Conservation (phyloP, 2,113 vertebrate species). For the Halcyon senegalensis region DNA sequence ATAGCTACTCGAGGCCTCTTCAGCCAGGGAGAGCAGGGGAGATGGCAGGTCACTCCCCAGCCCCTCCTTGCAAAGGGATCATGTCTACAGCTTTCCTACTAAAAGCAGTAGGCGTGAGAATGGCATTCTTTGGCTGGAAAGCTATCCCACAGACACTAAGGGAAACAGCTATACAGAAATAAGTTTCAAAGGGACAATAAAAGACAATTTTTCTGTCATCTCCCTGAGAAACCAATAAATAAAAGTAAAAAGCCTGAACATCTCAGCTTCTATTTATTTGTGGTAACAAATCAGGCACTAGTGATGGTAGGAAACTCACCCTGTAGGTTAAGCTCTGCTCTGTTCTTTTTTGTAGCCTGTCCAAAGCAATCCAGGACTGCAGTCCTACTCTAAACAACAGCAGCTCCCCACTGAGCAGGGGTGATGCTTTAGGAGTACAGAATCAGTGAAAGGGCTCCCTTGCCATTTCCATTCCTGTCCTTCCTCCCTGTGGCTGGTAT, state of each 20-base stretch:
- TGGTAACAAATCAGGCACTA: not conserved
- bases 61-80: not conserved
- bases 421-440: not conserved
- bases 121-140: not conserved
- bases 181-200: not conserved
- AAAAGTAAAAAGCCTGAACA: not conserved
- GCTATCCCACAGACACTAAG: not conserved
- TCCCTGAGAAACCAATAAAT: not conserved
- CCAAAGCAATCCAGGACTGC: slow-evolving; percentile 6
- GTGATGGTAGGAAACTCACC: not conserved
- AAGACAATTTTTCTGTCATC: not conserved
- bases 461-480: not conserved
- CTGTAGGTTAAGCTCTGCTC: slow-evolving; percentile 5
- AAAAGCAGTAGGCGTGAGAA: not conserved
- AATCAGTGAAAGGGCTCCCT: slow-evolving; percentile 12
- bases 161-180: not conserved
- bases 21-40: not conserved
- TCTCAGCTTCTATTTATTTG: slow-evolving; percentile 24
- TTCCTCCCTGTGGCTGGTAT: too few relatives aligned
- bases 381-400: slow-evolving; percentile 27
- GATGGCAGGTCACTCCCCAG: not conserved
- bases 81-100: not conserved
- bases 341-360: slow-evolving; percentile 31
- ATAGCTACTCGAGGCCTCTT: not conserved
- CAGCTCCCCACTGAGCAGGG: not conserved